phyloP scores from a whole-genome alignment of 2,797 vertebrate species.

The Eulemur mongoz region DNA sequence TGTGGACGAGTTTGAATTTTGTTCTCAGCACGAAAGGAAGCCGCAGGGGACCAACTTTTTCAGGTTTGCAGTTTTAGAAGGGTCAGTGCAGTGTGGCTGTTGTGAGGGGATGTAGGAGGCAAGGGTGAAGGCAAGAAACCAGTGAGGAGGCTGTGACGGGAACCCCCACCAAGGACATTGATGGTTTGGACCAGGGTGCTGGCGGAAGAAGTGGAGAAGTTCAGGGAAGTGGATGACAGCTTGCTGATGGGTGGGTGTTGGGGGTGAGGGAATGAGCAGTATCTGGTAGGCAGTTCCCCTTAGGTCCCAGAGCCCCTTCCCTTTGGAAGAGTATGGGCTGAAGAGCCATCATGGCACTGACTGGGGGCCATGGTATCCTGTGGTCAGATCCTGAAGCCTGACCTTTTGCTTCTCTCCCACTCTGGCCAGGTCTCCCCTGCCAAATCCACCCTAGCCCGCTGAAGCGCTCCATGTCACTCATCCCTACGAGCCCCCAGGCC shows the following conservation, averaged over 20 bases:
- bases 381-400: constrained; percentile 18
- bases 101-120: not conserved
- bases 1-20: constrained; percentile 2
- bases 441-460: constrained; percentile 93
- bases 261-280: not conserved
- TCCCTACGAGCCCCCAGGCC: constrained; percentile 89
- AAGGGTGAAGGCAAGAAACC: not conserved
- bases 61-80: constrained; percentile 10
- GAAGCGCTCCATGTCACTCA: constrained; percentile 93
- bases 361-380: not conserved
- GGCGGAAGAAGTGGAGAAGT: not conserved
- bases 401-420: constrained; percentile 53
- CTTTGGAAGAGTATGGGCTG: not conserved
- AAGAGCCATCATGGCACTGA: not conserved
- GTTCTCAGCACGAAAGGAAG: constrained; percentile 1
- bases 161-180: not conserved
- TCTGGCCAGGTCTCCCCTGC: constrained; percentile 88
- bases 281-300: not conserved
- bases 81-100: not conserved
- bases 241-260: not conserved
- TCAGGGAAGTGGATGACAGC: not conserved
- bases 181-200: not conserved
- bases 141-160: not conserved
- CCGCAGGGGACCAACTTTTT: not conserved
- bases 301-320: not conserved